A percentile compares a stretch with the other conserved stretches of the same genome.
Evolutionary conservation across 2,888 invertebrate genomes (phyloP).

Genomic region (Ophion costatus): DNA sequence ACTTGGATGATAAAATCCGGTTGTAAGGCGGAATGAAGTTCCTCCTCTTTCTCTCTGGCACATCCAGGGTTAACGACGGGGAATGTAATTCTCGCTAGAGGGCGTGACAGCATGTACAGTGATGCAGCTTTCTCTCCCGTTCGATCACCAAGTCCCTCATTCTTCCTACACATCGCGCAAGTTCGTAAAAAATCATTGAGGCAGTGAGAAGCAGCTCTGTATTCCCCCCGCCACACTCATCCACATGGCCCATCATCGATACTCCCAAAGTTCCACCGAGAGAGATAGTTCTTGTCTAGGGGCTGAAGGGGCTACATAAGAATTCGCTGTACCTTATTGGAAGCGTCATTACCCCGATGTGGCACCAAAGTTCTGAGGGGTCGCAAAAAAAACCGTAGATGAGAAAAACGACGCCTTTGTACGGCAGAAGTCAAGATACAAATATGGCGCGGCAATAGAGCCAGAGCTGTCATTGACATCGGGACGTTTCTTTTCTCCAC

Average conservation of each 20-base stretch:
- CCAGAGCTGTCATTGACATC: too few relatives aligned
- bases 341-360: background rate
- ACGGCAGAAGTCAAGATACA: too few relatives aligned
- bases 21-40: background rate
- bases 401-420: too few relatives aligned
- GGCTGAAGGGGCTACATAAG: background rate
- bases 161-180: background rate
- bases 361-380: background rate
- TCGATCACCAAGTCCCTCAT: background rate
- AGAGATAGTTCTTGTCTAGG: background rate
- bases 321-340: background rate
- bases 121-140: background rate
- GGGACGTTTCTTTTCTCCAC: background rate
- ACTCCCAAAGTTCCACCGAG: background rate
- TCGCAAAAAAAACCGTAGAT: background rate
- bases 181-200: background rate
- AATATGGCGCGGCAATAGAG: background rate
- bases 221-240: background rate
- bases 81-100: conserved; percentile 49
- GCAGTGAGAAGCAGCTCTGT: background rate
- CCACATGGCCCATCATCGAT: background rate
- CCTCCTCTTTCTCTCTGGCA: conserved; percentile 7
- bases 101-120: background rate
- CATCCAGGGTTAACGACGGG: conserved; percentile 53
- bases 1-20: conserved; percentile 53